Percentiles rank a stretch among this genome's conserved stretches.
Conservation (phyloP, 2,113 vertebrate genomes). For the Nerophis ophidion region DNA sequence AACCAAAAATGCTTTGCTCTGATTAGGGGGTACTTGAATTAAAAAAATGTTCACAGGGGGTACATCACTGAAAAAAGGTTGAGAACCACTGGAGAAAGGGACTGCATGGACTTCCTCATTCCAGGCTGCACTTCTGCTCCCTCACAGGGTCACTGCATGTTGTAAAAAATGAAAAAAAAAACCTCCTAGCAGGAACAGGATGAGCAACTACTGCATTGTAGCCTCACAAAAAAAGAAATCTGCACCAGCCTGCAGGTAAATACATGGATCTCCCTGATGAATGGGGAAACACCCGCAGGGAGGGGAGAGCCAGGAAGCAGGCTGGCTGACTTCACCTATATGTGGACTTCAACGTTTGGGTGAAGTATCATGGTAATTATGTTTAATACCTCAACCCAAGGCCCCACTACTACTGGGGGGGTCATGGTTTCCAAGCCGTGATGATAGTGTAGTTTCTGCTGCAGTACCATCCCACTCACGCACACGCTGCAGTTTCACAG, state of each 20-base stretch:
- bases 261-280: conserved; percentile 61
- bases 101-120: conserved; percentile 53
- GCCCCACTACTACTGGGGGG: conserved; percentile 13
- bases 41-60: too few species aligned
- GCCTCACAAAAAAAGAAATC: conserved; percentile 18
- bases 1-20: too few species aligned
- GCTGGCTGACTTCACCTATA: conserved; percentile 64
- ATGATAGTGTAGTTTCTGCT: conserved; percentile 27
- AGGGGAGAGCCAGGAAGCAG: conserved; percentile 40
- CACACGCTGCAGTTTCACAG: conserved; percentile 45
- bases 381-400: background rate
- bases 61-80: too few species aligned
- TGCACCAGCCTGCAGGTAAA: conserved; percentile 57
- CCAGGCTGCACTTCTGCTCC: conserved; percentile 20
- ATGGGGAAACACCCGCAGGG: conserved; percentile 71
- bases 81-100: too few species aligned
- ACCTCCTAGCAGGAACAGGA: conserved; percentile 22
- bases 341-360: conserved; percentile 50
- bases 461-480: conserved; percentile 12
- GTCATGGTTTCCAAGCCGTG: background rate
- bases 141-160: conserved; percentile 22
- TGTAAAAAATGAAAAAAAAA: conserved; percentile 5
- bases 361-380: conserved; percentile 25
- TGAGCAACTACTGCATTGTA: conserved; percentile 28
- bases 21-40: too few species aligned